These are phyloP conservation scores for Drosophila falleni DNA, from an alignment of 2,888 invertebrate genomes.

Conservation along the genomic window DNA sequence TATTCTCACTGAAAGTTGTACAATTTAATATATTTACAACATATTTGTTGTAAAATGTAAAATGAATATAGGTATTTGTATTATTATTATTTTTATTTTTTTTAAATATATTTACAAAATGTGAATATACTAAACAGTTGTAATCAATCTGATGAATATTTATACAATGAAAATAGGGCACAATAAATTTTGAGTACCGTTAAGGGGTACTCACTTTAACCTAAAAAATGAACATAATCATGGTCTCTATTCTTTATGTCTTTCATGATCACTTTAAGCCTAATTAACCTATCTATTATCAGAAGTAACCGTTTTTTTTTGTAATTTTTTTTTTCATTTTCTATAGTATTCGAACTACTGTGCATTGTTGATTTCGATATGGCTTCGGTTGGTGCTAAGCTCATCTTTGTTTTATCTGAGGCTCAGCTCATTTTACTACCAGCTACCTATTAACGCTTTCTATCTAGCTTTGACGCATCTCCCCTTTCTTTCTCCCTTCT, in stretches of 20 bases:
- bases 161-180: too few relatives aligned
- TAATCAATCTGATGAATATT: too few relatives aligned
- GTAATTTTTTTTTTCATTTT: not conserved
- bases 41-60: too few relatives aligned
- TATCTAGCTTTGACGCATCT: constrained; percentile 12
- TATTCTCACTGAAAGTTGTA: too few relatives aligned
- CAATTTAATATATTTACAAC: too few relatives aligned
- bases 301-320: not conserved
- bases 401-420: constrained; percentile 31
- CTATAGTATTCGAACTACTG: constrained; percentile 39
- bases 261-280: not conserved
- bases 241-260: not conserved
- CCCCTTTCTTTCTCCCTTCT: not conserved
- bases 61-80: too few relatives aligned
- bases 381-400: constrained; percentile 36
- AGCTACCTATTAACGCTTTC: constrained; percentile 50
- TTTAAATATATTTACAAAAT: too few relatives aligned
- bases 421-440: constrained; percentile 33
- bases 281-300: not conserved
- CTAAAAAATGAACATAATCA: too few relatives aligned
- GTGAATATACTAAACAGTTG: too few relatives aligned
- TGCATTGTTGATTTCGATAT: constrained; percentile 19
- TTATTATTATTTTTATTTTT: too few relatives aligned
- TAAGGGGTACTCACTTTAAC: too few relatives aligned
- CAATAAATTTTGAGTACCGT: too few relatives aligned